Evolutionary conservation across 2,888 invertebrate genomes (phyloP).

Genomic region (Galeruca laticollis): DNA sequence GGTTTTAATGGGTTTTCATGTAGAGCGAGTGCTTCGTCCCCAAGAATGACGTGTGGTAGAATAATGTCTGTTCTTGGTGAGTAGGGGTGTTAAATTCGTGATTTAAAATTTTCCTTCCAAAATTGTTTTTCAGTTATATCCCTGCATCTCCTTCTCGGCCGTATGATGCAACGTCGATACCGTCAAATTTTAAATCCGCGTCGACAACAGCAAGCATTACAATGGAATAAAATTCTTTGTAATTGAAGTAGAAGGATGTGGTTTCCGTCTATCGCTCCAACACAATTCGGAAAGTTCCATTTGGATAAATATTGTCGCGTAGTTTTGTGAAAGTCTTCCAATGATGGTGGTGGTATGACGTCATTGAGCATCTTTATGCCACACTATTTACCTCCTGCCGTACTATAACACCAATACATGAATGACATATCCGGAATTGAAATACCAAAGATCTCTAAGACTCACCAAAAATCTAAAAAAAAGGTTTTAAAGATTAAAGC

Average conservation of each 20-base stretch:
- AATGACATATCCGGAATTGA: slow-evolving; percentile 50
- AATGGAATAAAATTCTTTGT: too few species aligned
- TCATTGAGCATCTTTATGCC: slow-evolving; percentile 39
- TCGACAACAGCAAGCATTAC: slow-evolving; percentile 50
- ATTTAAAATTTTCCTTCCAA: too few species aligned
- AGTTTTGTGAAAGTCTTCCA: too few species aligned
- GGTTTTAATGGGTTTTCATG: slow-evolving; percentile 42
- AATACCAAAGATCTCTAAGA: slow-evolving; percentile 50
- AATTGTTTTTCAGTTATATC: slow-evolving; percentile 35
- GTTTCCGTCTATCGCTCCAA: slow-evolving; percentile 47
- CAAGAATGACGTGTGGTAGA: slow-evolving; percentile 35
- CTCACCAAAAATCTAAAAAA: slow-evolving; percentile 44
- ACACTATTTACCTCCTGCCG: slow-evolving; percentile 42
- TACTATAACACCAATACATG: slow-evolving; percentile 46
- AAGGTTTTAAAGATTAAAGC: too few species aligned
- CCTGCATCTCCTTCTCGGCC: slow-evolving; percentile 48
- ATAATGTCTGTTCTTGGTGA: slow-evolving; percentile 35
- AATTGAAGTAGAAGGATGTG: too few species aligned
- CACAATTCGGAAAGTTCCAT: too few species aligned
- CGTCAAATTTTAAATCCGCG: too few species aligned
- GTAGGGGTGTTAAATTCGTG: slow-evolving; percentile 36
- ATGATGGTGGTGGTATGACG: too few species aligned
- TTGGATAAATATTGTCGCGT: too few species aligned
- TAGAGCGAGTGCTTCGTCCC: too few species aligned
- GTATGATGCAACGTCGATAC: slow-evolving; percentile 47